Base-by-base conservation (phyloP, 2,888 invertebrate genomes). In the Panorpa germanica region DNA sequence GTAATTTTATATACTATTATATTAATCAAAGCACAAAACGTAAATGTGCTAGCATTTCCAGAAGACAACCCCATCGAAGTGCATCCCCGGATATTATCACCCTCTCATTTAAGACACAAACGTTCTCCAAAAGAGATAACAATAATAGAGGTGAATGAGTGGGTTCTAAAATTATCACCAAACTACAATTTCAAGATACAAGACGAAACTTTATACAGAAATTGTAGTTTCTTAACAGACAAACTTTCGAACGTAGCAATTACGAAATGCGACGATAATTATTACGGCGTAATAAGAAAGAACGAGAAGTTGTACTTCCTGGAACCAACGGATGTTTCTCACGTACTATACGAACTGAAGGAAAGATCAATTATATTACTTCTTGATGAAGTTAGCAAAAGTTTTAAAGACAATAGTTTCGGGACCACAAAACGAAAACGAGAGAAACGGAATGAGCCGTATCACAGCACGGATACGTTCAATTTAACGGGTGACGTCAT, bases 251-350 rank as follows among this genome's bases (percentile, higher is more conserved):
- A 55, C 5, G 64, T 55, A 3, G 57, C 63, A 2, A 50, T 66
- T 31, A 65, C 65, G 2, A 57, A 64, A 28, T 66, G 66, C 39
- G 52, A 47, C 2, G 57, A 56, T 8, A 58, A 59, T 39, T 48
- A 65, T 35, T 65, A 63, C 35, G 65, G 64, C 4, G 41, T 65
- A 38, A 49, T 66, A 25, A 53, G 55, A 36, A 52, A 61, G 3
- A 52, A 50, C 3, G 47, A 50, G 8, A 52, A 57, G 30, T 54
- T 59, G 32, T 63, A 61, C 30, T 53, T 62, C 23, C 45, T 66
- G 26, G 55, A 63, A 41, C 65, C 65, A 31, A 50, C 46, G 11
- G 25, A 25, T 23, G 43, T 43, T 21, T 38, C 43, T 3, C 47
- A 46, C 11, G 13, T 22, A 14, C 11, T 12, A 8, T 59, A 59